phyloP scores from a whole-genome alignment of 2,113 vertebrate species.

The Nycticorax nycticorax region DNA sequence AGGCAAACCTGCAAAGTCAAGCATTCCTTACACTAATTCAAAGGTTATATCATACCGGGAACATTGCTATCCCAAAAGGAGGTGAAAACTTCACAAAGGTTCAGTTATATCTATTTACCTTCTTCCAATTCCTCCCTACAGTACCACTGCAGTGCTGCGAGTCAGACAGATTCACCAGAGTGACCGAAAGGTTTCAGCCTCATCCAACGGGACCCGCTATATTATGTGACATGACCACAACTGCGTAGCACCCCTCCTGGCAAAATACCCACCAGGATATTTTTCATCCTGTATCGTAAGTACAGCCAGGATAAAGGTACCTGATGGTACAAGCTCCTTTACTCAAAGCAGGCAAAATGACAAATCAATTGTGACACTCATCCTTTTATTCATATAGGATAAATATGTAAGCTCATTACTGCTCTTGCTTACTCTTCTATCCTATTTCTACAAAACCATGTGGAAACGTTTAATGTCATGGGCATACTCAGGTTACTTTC shows the following conservation, averaged over 20 bases:
- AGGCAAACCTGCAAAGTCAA: not conserved
- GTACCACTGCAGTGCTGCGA: not conserved
- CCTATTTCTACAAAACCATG: constrained; percentile 28
- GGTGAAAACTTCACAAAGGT: not conserved
- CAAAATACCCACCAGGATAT: not conserved
- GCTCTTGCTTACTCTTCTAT: constrained; percentile 19
- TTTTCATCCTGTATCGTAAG: not conserved
- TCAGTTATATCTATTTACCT: not conserved
- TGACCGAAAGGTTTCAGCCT: not conserved
- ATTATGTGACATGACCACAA: not conserved
- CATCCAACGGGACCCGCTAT: not conserved
- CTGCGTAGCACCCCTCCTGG: not conserved
- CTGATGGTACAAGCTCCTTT: not conserved
- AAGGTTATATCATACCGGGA: not conserved
- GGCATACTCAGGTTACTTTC: constrained; percentile 38
- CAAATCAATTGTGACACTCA: constrained; percentile 34
- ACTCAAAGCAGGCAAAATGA: not conserved
- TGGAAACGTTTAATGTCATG: constrained; percentile 35
- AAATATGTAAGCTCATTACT: constrained; percentile 61
- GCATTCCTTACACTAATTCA: fast-evolving
- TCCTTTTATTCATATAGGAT: constrained; percentile 49
- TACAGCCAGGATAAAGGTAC: not conserved
- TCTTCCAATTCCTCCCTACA: not conserved
- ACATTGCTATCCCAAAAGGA: not conserved
- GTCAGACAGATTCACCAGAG: not conserved